Conservation (phyloP, 2,888 invertebrate genomes). For the Eristalinus aeneus region DNA sequence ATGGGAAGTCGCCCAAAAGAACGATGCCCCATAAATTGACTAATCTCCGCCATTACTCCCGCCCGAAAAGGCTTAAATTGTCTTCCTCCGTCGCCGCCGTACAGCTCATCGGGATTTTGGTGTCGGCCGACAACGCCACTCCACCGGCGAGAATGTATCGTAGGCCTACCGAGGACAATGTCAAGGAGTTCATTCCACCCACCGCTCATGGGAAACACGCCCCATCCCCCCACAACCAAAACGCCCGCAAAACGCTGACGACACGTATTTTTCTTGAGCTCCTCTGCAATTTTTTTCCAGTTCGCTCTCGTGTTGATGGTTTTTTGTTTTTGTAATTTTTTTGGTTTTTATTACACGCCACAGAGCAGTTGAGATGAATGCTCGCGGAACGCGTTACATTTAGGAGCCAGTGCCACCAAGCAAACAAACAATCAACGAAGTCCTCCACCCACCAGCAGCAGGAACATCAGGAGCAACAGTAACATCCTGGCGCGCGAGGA, state of each 20-base stretch:
- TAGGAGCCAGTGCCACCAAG: conserved; percentile 52
- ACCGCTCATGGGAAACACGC: not conserved
- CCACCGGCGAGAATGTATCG: not conserved
- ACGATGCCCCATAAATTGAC: conserved; percentile 67
- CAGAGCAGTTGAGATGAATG: conserved; percentile 39
- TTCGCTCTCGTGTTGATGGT: not conserved
- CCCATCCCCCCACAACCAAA: not conserved
- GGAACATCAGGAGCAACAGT: not conserved
- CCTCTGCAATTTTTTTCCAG: conserved; percentile 10
- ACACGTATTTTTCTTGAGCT: conserved; percentile 50
- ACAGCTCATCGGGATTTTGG: not conserved
- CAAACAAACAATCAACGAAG: conserved; percentile 62
- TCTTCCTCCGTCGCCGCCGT: conserved; percentile 30
- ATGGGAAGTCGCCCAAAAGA: conserved; percentile 60
- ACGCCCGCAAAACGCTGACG: conserved; percentile 44
- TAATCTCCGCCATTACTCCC: conserved; percentile 64
- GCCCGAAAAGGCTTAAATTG: conserved; percentile 59
- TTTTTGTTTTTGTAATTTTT: not conserved
- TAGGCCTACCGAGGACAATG: conserved; percentile 56
- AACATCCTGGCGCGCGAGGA: conserved; percentile 16
- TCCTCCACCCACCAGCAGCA: not conserved
- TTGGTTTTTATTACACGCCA: conserved; percentile 32
- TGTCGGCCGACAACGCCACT: too few relatives aligned
- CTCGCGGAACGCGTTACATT: conserved; percentile 29
- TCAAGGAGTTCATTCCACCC: conserved; percentile 69